A percentile compares a stretch with the other conserved stretches of the same genome.
These are phyloP conservation scores for Drosophila novamexicana DNA, from an alignment of 1,140 invertebrate species.

Conservation along the genomic window DNA sequence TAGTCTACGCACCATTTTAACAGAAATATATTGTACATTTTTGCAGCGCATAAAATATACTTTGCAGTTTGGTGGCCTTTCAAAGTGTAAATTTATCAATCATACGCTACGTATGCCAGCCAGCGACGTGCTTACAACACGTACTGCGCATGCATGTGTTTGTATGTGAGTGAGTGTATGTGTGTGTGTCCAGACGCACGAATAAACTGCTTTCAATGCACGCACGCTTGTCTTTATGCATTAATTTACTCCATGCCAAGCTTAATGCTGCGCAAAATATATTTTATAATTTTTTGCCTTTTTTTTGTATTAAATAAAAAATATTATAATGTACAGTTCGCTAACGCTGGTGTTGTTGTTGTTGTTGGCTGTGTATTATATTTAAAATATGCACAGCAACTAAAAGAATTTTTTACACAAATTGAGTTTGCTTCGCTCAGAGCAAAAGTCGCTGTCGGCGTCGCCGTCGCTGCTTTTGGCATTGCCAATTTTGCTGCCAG, in stretches of 20 bases:
- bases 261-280: conserved; percentile 35
- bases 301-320: conserved; percentile 29
- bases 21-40: conserved; percentile 7
- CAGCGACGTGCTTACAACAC: conserved; percentile 17
- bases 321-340: conserved; percentile 55
- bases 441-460: conserved; percentile 32
- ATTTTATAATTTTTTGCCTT: conserved; percentile 35
- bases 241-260: conserved; percentile 64
- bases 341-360: conserved; percentile 36
- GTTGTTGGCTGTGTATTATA: conserved; percentile 54
- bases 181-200: conserved; percentile 40
- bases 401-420: conserved; percentile 79
- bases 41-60: conserved; percentile 24
- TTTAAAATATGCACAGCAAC: conserved; percentile 78
- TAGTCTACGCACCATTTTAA: not conserved
- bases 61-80: conserved; percentile 53
- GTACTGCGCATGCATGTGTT: conserved; percentile 4
- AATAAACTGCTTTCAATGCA: conserved; percentile 74
- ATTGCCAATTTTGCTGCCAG: conserved; percentile 81
- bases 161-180: conserved; percentile 13
- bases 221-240: conserved; percentile 63
- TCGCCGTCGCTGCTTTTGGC: conserved; percentile 56
- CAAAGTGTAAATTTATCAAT: conserved; percentile 76
- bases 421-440: conserved; percentile 67
- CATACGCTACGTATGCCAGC: conserved; percentile 59